phyloP scores from a whole-genome alignment of 2,113 vertebrate species.

The Notarius quadriscutis region DNA sequence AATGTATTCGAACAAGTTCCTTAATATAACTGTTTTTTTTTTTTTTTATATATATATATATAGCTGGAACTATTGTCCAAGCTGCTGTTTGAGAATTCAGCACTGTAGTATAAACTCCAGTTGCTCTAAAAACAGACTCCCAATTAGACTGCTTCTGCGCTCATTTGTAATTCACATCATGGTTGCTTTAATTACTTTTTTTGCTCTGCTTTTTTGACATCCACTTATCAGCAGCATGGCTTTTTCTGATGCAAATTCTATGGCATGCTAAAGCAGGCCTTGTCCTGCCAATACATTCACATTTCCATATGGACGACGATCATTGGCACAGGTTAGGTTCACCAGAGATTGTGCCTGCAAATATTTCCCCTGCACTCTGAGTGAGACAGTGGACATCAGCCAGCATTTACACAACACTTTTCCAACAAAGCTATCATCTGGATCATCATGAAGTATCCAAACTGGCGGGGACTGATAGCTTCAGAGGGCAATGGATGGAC shows the following conservation, averaged over 20 bases:
- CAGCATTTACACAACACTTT: constrained; percentile 32
- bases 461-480: constrained; percentile 34
- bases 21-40: background rate
- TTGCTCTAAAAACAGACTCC: background rate
- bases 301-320: constrained; percentile 65
- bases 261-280: constrained; percentile 59
- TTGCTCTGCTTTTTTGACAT: background rate
- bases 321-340: constrained; percentile 52
- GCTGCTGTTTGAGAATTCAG: no score
- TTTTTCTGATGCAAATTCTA: constrained; percentile 65
- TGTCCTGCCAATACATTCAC: constrained; percentile 60
- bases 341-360: constrained; percentile 50
- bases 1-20: background rate
- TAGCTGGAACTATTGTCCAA: background rate
- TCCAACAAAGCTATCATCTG: constrained; percentile 28
- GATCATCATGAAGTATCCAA: constrained; percentile 46
- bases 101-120: background rate
- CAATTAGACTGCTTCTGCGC: background rate
- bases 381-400: constrained; percentile 13
- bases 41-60: no score
- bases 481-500: constrained; percentile 10
- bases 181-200: constrained; percentile 17
- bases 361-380: constrained; percentile 40
- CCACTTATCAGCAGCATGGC: background rate
- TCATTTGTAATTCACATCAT: constrained; percentile 32